phyloP scores from a whole-genome alignment of 2,113 vertebrate species.

The Sander lucioperca region DNA sequence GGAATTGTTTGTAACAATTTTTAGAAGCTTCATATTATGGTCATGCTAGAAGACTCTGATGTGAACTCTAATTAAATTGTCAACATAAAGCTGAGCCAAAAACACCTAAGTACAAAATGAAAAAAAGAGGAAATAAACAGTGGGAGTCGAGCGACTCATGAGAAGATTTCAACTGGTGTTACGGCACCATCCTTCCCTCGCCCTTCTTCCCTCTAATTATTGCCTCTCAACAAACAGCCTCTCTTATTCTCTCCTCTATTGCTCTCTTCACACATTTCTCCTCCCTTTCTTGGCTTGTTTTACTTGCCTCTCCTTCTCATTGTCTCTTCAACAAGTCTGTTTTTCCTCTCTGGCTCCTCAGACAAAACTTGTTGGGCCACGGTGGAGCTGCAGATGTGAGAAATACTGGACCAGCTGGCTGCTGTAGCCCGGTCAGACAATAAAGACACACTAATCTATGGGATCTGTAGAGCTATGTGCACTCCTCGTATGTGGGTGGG shows the following conservation, averaged over 20 bases:
- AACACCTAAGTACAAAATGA: constrained; percentile 17
- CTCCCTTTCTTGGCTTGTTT: constrained; percentile 28
- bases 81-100: background rate
- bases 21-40: background rate
- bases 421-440: constrained; percentile 13
- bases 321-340: constrained; percentile 7
- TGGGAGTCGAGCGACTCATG: constrained; percentile 36
- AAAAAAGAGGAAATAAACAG: constrained; percentile 19
- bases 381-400: constrained; percentile 28
- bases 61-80: constrained; percentile 40
- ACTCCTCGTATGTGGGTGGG: constrained; percentile 18
- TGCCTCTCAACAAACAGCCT: constrained; percentile 45
- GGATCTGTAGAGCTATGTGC: constrained; percentile 43
- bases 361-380: constrained; percentile 7
- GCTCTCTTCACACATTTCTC: constrained; percentile 52
- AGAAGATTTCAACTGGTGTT: constrained; percentile 55
- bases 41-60: background rate
- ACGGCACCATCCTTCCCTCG: constrained; percentile 38
- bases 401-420: constrained; percentile 20
- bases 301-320: constrained; percentile 19
- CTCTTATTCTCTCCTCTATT: constrained; percentile 40
- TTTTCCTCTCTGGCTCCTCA: constrained; percentile 11
- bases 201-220: constrained; percentile 67
- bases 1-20: background rate
- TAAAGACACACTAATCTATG: constrained; percentile 46